A percentile compares a stretch with the other conserved stretches of the same genome.
Conservation (phyloP, 2,888 invertebrate genomes). For the Cheilosia variabilis region DNA sequence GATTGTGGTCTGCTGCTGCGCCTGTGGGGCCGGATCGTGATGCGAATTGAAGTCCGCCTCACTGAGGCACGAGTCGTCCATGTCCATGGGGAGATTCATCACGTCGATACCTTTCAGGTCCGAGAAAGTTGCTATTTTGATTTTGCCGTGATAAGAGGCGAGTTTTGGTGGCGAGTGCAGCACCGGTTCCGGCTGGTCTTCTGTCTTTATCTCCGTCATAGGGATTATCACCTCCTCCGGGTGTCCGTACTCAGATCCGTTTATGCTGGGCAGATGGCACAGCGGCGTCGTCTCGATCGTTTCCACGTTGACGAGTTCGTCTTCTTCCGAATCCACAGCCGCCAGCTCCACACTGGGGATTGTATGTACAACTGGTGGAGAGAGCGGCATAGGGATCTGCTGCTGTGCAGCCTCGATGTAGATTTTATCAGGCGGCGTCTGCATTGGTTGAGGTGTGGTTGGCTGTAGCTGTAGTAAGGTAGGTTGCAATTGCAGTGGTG, state of each 20-base stretch:
- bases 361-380: constrained; percentile 12
- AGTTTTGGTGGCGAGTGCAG: constrained; percentile 54
- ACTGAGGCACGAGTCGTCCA: constrained; percentile 85
- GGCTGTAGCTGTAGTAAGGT: too few relatives aligned
- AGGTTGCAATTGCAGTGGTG: neutral
- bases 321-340: constrained; percentile 49
- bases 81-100: constrained; percentile 90
- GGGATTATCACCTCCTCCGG: constrained; percentile 58
- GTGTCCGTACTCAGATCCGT: constrained; percentile 60
- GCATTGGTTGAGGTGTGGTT: neutral
- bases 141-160: constrained; percentile 63
- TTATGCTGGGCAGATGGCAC: constrained; percentile 50
- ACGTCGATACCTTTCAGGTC: constrained; percentile 88
- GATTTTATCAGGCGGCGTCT: neutral
- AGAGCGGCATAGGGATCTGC: neutral
- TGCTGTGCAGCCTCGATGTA: neutral
- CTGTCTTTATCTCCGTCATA: constrained; percentile 58
- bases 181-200: constrained; percentile 26
- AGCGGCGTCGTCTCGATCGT: constrained; percentile 51
- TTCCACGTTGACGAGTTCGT: constrained; percentile 66
- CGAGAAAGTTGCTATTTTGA: constrained; percentile 76
- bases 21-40: constrained; percentile 24
- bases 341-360: neutral
- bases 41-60: constrained; percentile 63
- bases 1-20: constrained; percentile 12